A percentile compares a stretch with the other conserved stretches of the same genome.
phyloP scores from a whole-genome alignment of 2,113 vertebrate species.

The Leucoraja erinaceus region DNA sequence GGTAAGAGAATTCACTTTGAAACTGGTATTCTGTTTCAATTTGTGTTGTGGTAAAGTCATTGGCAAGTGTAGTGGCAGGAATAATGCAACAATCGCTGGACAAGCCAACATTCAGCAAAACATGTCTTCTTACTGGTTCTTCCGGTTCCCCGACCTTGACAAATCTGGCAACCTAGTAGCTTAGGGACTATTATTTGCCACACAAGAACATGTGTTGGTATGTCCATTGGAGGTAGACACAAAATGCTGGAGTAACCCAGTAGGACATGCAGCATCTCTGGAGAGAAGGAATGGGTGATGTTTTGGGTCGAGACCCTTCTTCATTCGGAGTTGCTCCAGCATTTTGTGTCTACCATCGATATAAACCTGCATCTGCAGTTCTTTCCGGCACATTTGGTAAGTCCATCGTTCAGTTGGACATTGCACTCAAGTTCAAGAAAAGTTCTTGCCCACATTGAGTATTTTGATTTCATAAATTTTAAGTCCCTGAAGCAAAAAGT shows the following conservation, averaged over 20 bases:
- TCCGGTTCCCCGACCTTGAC: neutral
- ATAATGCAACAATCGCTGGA: neutral
- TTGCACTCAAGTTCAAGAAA: neutral
- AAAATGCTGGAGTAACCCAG: too few relatives aligned
- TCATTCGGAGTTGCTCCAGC: too few relatives aligned
- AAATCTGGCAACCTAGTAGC: neutral
- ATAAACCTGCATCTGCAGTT: too few relatives aligned
- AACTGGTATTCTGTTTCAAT: neutral
- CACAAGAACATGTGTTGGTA: neutral
- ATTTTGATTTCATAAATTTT: neutral
- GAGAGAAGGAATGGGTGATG: too few relatives aligned
- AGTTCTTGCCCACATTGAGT: neutral
- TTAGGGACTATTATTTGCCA: neutral
- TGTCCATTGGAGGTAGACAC: too few relatives aligned
- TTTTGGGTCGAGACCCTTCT: too few relatives aligned
- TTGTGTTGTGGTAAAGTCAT: neutral
- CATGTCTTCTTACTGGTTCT: too few relatives aligned
- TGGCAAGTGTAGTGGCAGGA: neutral
- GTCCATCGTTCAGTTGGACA: neutral
- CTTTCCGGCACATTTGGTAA: too few relatives aligned
- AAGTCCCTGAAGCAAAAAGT: neutral
- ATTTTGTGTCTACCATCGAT: too few relatives aligned
- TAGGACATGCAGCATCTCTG: too few relatives aligned
- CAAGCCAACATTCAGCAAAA: neutral
- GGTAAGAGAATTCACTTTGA: neutral